Evolutionary conservation across 2,797 vertebrate genomes (phyloP).

Genomic region (Gobionotothen gibberifrons): DNA sequence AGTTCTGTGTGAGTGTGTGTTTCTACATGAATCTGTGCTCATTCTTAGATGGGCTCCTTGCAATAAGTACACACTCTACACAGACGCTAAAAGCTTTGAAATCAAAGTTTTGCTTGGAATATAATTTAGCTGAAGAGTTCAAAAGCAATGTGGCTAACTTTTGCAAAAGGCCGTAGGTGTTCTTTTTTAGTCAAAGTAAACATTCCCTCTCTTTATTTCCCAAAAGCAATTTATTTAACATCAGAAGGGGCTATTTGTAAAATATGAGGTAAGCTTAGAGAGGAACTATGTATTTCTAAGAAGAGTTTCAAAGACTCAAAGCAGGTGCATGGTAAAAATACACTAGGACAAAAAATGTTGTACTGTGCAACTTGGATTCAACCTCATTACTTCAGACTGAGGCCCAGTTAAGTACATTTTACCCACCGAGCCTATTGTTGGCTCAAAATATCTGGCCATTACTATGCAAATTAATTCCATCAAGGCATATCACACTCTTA

Average conservation of each 20-base stretch:
- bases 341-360: not conserved
- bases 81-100: slow-evolving; percentile 8
- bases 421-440: slow-evolving; percentile 23
- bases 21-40: not conserved
- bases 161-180: slow-evolving; percentile 23
- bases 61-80: not conserved
- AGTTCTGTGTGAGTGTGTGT: not conserved
- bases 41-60: not conserved
- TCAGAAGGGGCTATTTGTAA: slow-evolving; percentile 28
- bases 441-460: slow-evolving; percentile 51
- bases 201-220: not conserved
- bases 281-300: slow-evolving; percentile 11
- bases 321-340: slow-evolving; percentile 21
- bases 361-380: slow-evolving; percentile 18
- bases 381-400: slow-evolving; percentile 33
- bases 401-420: slow-evolving; percentile 26
- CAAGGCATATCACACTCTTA: slow-evolving; percentile 45
- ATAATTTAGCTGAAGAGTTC: slow-evolving; percentile 16
- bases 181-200: slow-evolving; percentile 8
- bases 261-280: slow-evolving; percentile 5
- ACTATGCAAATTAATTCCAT: slow-evolving; percentile 64
- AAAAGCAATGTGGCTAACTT: slow-evolving; percentile 26
- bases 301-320: slow-evolving; percentile 3
- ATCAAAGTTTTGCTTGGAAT: slow-evolving; percentile 18
- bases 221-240: slow-evolving; percentile 21